Conservation (phyloP, 2,888 invertebrate species). For the Automeris io region DNA sequence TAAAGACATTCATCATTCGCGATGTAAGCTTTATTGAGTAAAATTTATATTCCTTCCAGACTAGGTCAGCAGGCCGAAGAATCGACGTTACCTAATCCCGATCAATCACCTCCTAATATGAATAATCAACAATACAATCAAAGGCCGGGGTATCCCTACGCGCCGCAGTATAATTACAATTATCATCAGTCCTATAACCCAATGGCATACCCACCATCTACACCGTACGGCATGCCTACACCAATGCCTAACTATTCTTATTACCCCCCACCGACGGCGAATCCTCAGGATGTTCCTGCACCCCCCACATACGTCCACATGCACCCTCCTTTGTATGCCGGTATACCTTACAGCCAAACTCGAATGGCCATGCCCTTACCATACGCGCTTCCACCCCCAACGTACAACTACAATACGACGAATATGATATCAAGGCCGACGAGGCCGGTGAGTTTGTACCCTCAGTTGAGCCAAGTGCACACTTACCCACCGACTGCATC, state of each 20-base stretch:
- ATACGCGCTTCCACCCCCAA: constrained; percentile 40
- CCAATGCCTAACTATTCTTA: constrained; percentile 40
- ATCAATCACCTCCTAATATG: constrained; percentile 44
- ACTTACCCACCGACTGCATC: constrained; percentile 37
- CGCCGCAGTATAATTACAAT: constrained; percentile 42
- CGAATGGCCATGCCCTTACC: constrained; percentile 54
- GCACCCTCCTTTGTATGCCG: constrained; percentile 40
- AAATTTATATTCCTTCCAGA: constrained; percentile 35
- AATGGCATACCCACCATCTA: no score
- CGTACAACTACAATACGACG: constrained; percentile 60
- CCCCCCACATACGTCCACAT: constrained; percentile 32
- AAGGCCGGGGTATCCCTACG: constrained; percentile 47
- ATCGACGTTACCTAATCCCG: constrained; percentile 39
- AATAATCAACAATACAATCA: constrained; percentile 60
- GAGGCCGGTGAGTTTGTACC: constrained; percentile 45
- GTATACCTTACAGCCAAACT: constrained; percentile 56
- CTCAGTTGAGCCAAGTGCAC: constrained; percentile 47
- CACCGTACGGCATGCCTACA: constrained; percentile 20
- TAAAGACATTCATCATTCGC: no score
- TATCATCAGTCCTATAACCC: constrained; percentile 43
- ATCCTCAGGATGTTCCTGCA: constrained; percentile 29
- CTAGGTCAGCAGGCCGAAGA: constrained; percentile 65
- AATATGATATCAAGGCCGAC: constrained; percentile 61
- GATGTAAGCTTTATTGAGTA: no score
- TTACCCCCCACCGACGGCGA: constrained; percentile 33